phyloP scores from a whole-genome alignment of 64 coral and sea anemone species.

The Montipora sp. region DNA sequence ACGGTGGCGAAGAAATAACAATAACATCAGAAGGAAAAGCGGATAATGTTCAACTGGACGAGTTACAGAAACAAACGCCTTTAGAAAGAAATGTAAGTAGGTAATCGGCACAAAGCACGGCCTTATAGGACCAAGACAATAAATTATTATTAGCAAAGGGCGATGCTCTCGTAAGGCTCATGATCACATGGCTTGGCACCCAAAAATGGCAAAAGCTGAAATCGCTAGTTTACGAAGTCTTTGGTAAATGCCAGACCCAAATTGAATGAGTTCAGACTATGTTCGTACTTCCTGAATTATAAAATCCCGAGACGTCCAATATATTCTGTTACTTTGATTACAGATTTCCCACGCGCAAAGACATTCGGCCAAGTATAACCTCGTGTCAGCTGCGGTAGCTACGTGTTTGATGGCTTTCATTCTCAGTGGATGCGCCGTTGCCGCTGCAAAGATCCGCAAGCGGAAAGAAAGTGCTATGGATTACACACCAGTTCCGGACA shows the following conservation, averaged over 20 bases:
- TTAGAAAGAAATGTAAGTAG: conserved; percentile 25
- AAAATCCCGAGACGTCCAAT: too few relatives aligned
- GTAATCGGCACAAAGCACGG: too few relatives aligned
- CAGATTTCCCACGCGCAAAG: conserved; percentile 22
- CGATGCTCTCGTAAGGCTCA: too few relatives aligned
- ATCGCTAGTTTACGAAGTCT: too few relatives aligned
- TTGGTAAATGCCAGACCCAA: too few relatives aligned
- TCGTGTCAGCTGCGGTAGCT: conserved; percentile 77
- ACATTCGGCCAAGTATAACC: conserved; percentile 48
- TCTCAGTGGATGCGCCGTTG: conserved; percentile 79
- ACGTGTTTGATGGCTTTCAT: conserved; percentile 88
- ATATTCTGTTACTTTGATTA: neutral
- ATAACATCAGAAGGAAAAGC: conserved; percentile 8
- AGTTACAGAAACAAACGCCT: conserved; percentile 23
- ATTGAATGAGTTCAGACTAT: too few relatives aligned
- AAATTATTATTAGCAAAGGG: too few relatives aligned
- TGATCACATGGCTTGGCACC: too few relatives aligned
- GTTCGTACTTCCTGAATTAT: too few relatives aligned
- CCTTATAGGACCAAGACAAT: too few relatives aligned
- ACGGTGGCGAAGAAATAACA: neutral
- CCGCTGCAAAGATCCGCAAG: conserved; percentile 77
- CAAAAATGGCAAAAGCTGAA: too few relatives aligned
- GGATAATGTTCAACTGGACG: conserved; percentile 24
- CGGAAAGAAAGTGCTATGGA: conserved; percentile 46
- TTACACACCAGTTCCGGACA: conserved; percentile 42